Base-by-base conservation (phyloP, 2,888 invertebrate genomes). In the Epinotia bilunana region DNA sequence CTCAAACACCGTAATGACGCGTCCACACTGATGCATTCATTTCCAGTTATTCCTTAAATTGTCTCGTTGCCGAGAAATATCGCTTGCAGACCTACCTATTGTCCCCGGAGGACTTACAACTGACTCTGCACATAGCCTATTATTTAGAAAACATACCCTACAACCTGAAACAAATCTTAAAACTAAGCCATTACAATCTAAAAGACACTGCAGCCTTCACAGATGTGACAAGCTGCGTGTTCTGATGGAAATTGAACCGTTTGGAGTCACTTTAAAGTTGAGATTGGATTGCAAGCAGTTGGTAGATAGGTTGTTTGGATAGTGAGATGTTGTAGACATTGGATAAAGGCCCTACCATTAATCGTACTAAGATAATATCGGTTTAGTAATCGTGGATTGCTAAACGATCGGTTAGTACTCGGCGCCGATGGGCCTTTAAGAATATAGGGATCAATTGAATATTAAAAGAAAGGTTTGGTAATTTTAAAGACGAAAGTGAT, bases 291-390 rank as follows among this genome's bases (percentile, higher is more conserved):
- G 79, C 18, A 16, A n/a, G 3, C 6, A 12, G 5, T 39, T 28
- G 68, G 67, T 74, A 75, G 79, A 83, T 86, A 81, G 72, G 81
- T 76, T 83, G 82, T 89, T 88, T 82, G 72, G 79, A 77, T 69
- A 68, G 72, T 79, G 74, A 77, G 72, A 73, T 77, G 81, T 81
- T 86, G 87, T 89, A 89, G 90, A 89, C 90, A 87, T 90, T 89
- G 91, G 91, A 91, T 92, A 91, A 90, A 91, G 90, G 91, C 90
- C 87, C 84, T 79, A 81, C 87, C 90, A 92, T 92, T 91, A 92
- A 92, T 92, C 91, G 91, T 88, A 82, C 82, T 81, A 83, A 86
- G 92, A 92, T 92, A 92, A 91, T 91, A 92, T 92, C 92, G 88
- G 87, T 85, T 86, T 86, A 82, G 91, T 91, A 91, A 92, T 91